Percentiles rank a stretch among this genome's conserved stretches.
These are phyloP conservation scores for Oikopleura albicans DNA, from an alignment of 23 tunicate species.

Conservation along the genomic window DNA sequence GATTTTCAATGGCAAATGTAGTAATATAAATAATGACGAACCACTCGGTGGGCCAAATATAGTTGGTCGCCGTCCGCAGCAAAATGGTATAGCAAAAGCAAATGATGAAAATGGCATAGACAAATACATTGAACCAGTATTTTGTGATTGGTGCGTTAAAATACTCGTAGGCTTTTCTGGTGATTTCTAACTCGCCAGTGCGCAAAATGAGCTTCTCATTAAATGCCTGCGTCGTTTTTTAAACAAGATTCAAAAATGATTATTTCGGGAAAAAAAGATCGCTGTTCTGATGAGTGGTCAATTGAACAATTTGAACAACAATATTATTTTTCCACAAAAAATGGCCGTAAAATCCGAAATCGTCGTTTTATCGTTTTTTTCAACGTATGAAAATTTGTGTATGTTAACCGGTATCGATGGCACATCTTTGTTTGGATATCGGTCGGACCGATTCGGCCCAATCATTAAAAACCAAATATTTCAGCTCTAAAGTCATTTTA, in stretches of 20 bases:
- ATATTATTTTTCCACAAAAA: no score
- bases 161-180: slow-evolving; percentile 64
- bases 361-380: no score
- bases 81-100: slow-evolving; percentile 41
- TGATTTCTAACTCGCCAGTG: slow-evolving; percentile 21
- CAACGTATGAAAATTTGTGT: no score
- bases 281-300: no score
- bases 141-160: slow-evolving; percentile 96
- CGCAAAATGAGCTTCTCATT: not conserved
- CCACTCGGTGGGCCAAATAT: not conserved
- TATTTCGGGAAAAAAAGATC: slow-evolving; percentile 36
- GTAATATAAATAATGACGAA: not conserved
- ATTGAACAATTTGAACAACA: no score
- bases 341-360: no score
- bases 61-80: slow-evolving; percentile 19
- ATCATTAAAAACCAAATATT: no score
- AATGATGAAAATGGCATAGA: slow-evolving; percentile 31
- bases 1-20: slow-evolving; percentile 5
- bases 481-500: no score
- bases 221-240: slow-evolving; percentile 20
- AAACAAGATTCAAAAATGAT: slow-evolving; percentile 15
- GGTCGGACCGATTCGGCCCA: no score
- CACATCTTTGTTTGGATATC: no score
- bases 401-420: no score
- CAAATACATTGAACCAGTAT: slow-evolving; percentile 57